These are phyloP conservation scores for Orchesella flavescens DNA, from an alignment of 2,888 invertebrate species.

Conservation along the genomic window DNA sequence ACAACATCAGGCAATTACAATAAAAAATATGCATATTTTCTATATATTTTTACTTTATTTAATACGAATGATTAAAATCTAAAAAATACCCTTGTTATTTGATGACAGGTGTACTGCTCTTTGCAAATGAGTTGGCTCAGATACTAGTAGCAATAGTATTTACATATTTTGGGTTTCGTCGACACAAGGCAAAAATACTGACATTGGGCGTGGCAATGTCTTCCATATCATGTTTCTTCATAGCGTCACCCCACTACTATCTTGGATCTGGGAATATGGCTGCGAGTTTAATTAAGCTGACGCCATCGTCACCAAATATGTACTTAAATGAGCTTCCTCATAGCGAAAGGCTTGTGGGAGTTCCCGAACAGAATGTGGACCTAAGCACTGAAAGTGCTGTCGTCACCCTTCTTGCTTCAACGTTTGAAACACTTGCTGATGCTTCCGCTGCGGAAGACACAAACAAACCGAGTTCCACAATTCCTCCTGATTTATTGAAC, in stretches of 20 bases:
- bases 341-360: no score
- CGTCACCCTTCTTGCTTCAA: slow-evolving; percentile 75
- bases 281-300: slow-evolving; percentile 74
- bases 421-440: slow-evolving; percentile 76
- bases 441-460: background rate
- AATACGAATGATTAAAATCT: no score
- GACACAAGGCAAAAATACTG: slow-evolving; percentile 84
- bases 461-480: no score
- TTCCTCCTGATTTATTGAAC: no score
- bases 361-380: no score
- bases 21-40: no score
- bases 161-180: slow-evolving; percentile 82
- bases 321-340: no score
- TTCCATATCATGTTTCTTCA: slow-evolving; percentile 80
- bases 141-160: slow-evolving; percentile 80
- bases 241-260: slow-evolving; percentile 81
- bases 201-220: slow-evolving; percentile 75
- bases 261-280: slow-evolving; percentile 83
- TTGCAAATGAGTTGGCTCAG: slow-evolving; percentile 84
- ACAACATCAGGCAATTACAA: slow-evolving; percentile 80
- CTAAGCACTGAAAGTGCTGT: no score
- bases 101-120: slow-evolving; percentile 80
- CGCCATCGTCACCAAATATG: background rate
- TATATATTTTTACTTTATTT: no score
- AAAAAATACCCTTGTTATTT: no score